Evolutionary conservation across 92 coral and sea anemone species (phyloP).

Genomic region (Parazoanthus darwini): DNA sequence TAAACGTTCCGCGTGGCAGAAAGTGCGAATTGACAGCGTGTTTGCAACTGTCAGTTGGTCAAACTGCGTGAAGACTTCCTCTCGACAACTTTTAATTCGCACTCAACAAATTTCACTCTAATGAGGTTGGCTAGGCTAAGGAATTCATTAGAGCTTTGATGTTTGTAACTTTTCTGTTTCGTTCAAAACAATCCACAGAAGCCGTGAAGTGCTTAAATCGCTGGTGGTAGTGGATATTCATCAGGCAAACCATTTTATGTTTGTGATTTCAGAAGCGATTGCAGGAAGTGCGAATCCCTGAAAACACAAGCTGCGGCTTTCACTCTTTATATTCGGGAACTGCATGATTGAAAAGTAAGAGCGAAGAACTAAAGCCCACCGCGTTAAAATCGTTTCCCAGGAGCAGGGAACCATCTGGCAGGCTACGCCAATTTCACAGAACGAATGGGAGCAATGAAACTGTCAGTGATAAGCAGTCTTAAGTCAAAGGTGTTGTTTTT

Average conservation of each 20-base stretch:
- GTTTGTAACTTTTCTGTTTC: not conserved
- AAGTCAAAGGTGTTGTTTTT: too few species aligned
- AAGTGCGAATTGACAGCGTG: not conserved
- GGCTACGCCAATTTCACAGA: not conserved
- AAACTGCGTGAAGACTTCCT: not conserved
- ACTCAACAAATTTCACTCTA: not conserved
- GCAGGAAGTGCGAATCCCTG: not conserved
- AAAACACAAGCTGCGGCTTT: not conserved
- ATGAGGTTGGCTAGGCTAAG: not conserved
- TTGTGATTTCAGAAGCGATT: not conserved
- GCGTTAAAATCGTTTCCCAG: not conserved
- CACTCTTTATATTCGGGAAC: not conserved
- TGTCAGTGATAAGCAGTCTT: not conserved
- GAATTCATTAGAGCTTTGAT: too few species aligned
- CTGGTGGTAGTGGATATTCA: not conserved
- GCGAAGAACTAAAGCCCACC: not conserved
- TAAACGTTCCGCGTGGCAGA: constrained; percentile 5
- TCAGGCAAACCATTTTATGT: not conserved
- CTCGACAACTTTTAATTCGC: not conserved
- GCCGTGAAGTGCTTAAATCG: not conserved
- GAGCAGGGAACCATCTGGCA: not conserved
- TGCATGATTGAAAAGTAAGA: not conserved
- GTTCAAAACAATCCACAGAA: not conserved
- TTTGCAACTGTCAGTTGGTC: not conserved
- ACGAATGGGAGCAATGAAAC: not conserved